Evolutionary conservation across 92 coral and sea anemone species (phyloP).

Genomic region (Galaxea fascicularis): DNA sequence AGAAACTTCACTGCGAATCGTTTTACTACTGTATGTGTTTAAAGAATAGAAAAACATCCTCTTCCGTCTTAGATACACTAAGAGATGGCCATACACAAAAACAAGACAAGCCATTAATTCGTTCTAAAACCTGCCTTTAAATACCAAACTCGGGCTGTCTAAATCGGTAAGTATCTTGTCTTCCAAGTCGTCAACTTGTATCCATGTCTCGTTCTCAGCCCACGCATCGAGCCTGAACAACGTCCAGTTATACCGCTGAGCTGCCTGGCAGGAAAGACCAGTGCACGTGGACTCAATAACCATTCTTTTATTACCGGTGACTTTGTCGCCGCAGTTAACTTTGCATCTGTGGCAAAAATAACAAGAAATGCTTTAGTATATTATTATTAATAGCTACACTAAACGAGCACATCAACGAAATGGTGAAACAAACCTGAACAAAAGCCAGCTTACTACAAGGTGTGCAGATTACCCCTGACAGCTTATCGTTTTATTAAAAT

Average conservation of each 20-base stretch:
- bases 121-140: constrained; percentile 33
- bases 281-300: constrained; percentile 65
- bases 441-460: too few species aligned
- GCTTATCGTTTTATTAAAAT: too few species aligned
- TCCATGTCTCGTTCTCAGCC: constrained; percentile 51
- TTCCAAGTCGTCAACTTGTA: constrained; percentile 42
- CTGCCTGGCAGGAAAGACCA: constrained; percentile 71
- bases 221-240: constrained; percentile 44
- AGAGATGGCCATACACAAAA: too few species aligned
- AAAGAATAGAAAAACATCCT: too few species aligned
- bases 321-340: constrained; percentile 72
- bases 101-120: neutral
- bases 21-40: too few species aligned
- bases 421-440: too few species aligned
- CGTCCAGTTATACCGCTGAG: constrained; percentile 68
- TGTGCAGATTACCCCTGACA: too few species aligned
- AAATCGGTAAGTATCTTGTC: constrained; percentile 64
- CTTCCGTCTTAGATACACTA: too few species aligned
- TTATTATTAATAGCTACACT: too few species aligned
- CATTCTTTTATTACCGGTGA: constrained; percentile 64
- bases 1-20: too few species aligned
- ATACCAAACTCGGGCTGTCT: constrained; percentile 71
- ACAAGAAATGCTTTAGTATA: neutral
- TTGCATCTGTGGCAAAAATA: constrained; percentile 50
- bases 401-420: too few species aligned